phyloP scores from a whole-genome alignment of 2,113 vertebrate species.

The Ptychochromis oligacanthus region DNA sequence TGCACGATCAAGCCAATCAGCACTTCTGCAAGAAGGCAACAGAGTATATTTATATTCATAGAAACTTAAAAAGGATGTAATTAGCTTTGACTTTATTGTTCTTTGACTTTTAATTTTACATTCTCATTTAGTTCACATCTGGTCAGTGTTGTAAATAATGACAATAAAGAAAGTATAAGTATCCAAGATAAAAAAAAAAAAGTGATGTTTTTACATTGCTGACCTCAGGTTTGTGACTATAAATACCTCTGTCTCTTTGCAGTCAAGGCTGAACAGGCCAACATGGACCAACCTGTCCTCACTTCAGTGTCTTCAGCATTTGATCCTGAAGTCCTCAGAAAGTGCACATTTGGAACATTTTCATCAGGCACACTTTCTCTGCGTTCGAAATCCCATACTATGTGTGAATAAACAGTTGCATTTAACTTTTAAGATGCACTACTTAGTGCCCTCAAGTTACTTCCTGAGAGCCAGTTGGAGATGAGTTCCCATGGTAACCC shows the following conservation, averaged over 20 bases:
- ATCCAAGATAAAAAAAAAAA: too few species aligned
- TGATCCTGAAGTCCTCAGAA: slow-evolving; percentile 14
- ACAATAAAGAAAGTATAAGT: not conserved
- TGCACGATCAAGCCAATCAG: slow-evolving; percentile 52
- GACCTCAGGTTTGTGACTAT: slow-evolving; percentile 35
- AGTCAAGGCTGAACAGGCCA: slow-evolving; percentile 41
- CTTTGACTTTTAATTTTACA: not conserved
- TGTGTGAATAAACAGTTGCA: not conserved
- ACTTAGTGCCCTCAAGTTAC: not conserved
- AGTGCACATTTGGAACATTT: not conserved
- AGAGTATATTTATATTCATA: slow-evolving; percentile 47
- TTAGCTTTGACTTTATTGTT: not conserved
- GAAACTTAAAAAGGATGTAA: not conserved
- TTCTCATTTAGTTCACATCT: not conserved
- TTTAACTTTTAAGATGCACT: not conserved
- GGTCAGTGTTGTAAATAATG: not conserved
- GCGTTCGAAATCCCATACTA: not conserved
- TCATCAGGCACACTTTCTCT: not conserved
- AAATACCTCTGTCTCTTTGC: slow-evolving; percentile 52
- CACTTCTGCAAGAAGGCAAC: slow-evolving; percentile 47
- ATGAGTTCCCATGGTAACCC: too few species aligned
- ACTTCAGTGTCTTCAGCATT: slow-evolving; percentile 21
- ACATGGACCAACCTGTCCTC: slow-evolving; percentile 63
- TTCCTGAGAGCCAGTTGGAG: too few species aligned
- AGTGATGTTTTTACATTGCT: not conserved